These are phyloP conservation scores for Noctua pronuba DNA, from an alignment of 2,888 invertebrate species.

Conservation along the genomic window DNA sequence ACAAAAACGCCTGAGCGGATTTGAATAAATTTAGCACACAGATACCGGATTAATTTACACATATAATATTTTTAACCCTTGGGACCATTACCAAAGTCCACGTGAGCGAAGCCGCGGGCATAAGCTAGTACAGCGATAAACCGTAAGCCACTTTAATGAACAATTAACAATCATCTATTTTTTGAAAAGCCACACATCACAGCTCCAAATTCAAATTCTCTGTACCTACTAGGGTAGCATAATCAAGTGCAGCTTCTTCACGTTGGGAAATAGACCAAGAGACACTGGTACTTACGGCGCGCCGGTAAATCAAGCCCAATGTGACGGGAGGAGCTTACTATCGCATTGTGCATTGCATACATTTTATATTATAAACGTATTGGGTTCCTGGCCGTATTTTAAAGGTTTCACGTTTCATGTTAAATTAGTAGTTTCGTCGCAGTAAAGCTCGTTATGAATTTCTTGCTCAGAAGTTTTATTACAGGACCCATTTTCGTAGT, in stretches of 20 bases:
- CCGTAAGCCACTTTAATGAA: too few species aligned
- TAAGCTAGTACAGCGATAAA: neutral
- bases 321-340: slow-evolving; percentile 41
- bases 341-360: slow-evolving; percentile 41
- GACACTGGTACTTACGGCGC: slow-evolving; percentile 9
- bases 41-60: neutral
- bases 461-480: neutral
- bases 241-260: slow-evolving; percentile 26
- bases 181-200: neutral
- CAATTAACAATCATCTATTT: neutral
- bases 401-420: neutral
- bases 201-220: neutral
- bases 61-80: too few species aligned
- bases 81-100: neutral
- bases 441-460: neutral
- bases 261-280: slow-evolving; percentile 15
- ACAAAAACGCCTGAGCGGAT: neutral
- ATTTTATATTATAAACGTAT: slow-evolving; percentile 44
- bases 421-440: slow-evolving; percentile 3
- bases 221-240: slow-evolving; percentile 28
- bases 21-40: neutral
- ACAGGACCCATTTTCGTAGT: neutral
- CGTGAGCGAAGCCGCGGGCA: neutral
- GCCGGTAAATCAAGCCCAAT: slow-evolving; percentile 47
- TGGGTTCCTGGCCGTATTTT: slow-evolving; percentile 11